phyloP scores from a whole-genome alignment of 2,797 vertebrate species.

The Sebastes vulpes region DNA sequence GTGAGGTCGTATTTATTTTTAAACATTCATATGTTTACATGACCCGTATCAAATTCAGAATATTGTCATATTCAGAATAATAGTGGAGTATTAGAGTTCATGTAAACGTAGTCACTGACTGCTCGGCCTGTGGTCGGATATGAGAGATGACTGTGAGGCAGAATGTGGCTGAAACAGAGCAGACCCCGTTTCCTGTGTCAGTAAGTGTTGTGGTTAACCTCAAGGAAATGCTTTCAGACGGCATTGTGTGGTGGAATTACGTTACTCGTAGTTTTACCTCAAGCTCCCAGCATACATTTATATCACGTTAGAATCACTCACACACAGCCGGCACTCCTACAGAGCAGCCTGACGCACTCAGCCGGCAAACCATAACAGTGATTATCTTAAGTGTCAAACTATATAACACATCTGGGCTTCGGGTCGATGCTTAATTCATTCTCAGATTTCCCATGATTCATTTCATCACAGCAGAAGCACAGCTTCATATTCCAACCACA shows the following conservation, averaged over 20 bases:
- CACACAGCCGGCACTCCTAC: not conserved
- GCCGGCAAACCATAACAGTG: not conserved
- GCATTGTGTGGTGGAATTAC: conserved; percentile 13
- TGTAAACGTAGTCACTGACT: not conserved
- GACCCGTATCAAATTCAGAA: too few species aligned
- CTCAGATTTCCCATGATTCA: not conserved
- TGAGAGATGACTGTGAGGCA: not conserved
- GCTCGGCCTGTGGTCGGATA: not conserved
- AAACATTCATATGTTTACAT: too few species aligned
- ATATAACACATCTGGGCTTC: not conserved
- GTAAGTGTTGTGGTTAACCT: conserved; percentile 6
- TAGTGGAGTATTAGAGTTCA: not conserved
- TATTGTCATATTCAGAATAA: too few species aligned
- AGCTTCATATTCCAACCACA: not conserved
- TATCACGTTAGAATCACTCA: not conserved
- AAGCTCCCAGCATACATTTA: not conserved
- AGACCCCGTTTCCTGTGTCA: conserved; percentile 15
- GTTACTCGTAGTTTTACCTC: not conserved
- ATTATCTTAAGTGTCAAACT: not conserved
- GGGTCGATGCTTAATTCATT: not conserved
- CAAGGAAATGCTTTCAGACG: conserved; percentile 18
- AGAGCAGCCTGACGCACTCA: not conserved
- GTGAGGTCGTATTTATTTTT: too few species aligned
- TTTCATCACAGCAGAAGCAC: not conserved
- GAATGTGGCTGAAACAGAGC: conserved; percentile 10